Evolutionary conservation across 1,140 invertebrate species (phyloP).

Genomic region (Drosophila varians): DNA sequence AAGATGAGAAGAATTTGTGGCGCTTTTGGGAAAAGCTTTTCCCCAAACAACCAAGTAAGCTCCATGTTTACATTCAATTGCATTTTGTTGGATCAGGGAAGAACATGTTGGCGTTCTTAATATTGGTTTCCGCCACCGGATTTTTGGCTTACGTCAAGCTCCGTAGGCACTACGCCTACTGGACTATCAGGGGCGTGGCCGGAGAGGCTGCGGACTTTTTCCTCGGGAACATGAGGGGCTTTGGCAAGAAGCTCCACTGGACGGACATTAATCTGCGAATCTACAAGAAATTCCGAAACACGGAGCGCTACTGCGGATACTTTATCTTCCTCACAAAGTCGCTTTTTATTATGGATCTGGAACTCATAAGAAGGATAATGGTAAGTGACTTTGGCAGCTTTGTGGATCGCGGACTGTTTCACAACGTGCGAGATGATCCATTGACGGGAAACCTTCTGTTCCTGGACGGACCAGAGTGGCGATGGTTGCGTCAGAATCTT

Average conservation of each 20-base stretch:
- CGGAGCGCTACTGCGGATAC: constrained; percentile 54
- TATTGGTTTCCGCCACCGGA: constrained; percentile 6
- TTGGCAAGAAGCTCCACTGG: constrained; percentile 50
- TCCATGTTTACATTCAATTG: neutral
- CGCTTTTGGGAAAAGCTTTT: constrained; percentile 29
- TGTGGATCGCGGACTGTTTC: constrained; percentile 84
- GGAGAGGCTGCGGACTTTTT: constrained; percentile 36
- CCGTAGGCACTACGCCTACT: constrained; percentile 74
- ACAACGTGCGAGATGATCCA: constrained; percentile 84
- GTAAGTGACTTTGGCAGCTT: constrained; percentile 86
- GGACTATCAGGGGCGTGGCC: constrained; percentile 82
- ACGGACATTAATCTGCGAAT: constrained; percentile 62
- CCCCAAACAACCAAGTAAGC: constrained; percentile 8
- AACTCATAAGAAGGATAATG: constrained; percentile 85
- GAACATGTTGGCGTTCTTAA: constrained; percentile 38
- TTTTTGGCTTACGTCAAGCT: constrained; percentile 46
- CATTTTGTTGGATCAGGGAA: neutral
- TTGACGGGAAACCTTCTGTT: constrained; percentile 84
- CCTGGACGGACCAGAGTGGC: constrained; percentile 86
- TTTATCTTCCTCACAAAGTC: constrained; percentile 62
- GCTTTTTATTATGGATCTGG: constrained; percentile 60
- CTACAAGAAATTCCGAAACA: constrained; percentile 41
- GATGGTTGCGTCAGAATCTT: constrained; percentile 85
- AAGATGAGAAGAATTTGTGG: neutral
- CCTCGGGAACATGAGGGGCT: constrained; percentile 61